Percentiles rank a stretch among this genome's conserved stretches.
These are phyloP conservation scores for Drosophila simulans DNA, from an alignment of 1,140 invertebrate species.

Conservation along the genomic window DNA sequence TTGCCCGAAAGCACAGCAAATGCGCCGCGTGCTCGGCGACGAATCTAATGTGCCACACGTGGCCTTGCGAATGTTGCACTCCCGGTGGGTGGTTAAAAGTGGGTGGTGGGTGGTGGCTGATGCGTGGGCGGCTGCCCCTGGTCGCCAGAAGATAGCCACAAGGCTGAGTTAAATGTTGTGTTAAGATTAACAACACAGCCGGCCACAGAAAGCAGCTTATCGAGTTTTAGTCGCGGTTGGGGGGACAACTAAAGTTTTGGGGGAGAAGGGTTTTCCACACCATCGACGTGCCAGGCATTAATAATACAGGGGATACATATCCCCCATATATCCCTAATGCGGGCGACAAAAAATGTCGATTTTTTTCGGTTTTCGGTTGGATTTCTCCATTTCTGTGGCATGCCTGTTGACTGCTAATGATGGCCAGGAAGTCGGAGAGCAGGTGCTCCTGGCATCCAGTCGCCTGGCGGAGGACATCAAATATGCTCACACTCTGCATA, in stretches of 20 bases:
- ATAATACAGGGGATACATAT: constrained; percentile 35
- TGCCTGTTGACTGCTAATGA: constrained; percentile 76
- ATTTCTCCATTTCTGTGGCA: constrained; percentile 16
- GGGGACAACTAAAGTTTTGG: constrained; percentile 1
- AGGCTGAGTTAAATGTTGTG: constrained; percentile 78
- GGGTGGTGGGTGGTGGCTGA: constrained; percentile 29
- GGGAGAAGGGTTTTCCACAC: constrained; percentile 56
- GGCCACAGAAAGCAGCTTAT: constrained; percentile 76
- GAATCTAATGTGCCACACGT: constrained; percentile 81
- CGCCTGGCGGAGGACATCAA: constrained; percentile 38
- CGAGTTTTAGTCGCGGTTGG: constrained; percentile 25
- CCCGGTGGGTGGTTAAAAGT: constrained; percentile 49
- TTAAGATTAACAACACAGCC: constrained; percentile 77
- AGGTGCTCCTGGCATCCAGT: constrained; percentile 58
- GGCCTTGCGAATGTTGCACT: constrained; percentile 54
- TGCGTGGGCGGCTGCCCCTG: constrained; percentile 5
- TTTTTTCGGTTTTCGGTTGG: constrained; percentile 13
- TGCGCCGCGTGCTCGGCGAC: constrained; percentile 70
- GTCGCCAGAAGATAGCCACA: constrained; percentile 54
- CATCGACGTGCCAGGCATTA: constrained; percentile 68
- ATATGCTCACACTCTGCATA: constrained; percentile 76
- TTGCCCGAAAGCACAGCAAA: constrained; percentile 34
- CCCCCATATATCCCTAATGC: constrained; percentile 48
- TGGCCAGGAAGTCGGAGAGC: constrained; percentile 59
- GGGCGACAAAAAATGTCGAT: constrained; percentile 58